Conservation (phyloP, 2,888 invertebrate species). For the Chaitophorus viminalis region DNA sequence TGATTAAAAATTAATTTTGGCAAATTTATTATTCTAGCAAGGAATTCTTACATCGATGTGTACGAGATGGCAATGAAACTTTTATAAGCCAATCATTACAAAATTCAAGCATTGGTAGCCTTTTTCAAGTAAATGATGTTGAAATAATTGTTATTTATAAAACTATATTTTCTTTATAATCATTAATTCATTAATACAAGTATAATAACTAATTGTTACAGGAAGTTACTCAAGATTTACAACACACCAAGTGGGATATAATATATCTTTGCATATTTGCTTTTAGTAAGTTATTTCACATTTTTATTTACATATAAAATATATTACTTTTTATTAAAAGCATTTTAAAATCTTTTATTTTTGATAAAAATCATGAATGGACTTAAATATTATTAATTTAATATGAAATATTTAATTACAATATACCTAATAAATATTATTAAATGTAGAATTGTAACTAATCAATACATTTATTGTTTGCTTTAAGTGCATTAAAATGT, state of each 20-base stretch:
- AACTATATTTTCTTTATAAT: constrained; percentile 41
- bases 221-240: constrained; percentile 73
- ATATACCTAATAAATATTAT: no score
- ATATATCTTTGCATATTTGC: constrained; percentile 73
- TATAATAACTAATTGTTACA: constrained; percentile 53
- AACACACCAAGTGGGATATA: constrained; percentile 72
- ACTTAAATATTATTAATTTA: neutral
- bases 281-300: constrained; percentile 69
- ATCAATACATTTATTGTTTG: no score
- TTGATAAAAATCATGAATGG: neutral
- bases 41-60: constrained; percentile 71
- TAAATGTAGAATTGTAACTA: no score
- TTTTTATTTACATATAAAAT: no score
- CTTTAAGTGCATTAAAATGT: no score
- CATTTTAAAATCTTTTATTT: neutral
- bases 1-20: constrained; percentile 3
- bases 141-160: neutral
- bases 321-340: neutral
- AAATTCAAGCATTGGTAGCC: constrained; percentile 70
- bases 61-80: constrained; percentile 68
- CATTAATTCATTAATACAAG: constrained; percentile 28
- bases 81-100: constrained; percentile 69
- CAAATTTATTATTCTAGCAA: constrained; percentile 67
- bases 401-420: neutral
- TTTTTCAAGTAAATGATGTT: constrained; percentile 68